Percentiles rank a stretch among this genome's conserved stretches.
Evolutionary conservation across 2,113 vertebrate genomes (phyloP).

Genomic region (Xiphophorus hellerii): DNA sequence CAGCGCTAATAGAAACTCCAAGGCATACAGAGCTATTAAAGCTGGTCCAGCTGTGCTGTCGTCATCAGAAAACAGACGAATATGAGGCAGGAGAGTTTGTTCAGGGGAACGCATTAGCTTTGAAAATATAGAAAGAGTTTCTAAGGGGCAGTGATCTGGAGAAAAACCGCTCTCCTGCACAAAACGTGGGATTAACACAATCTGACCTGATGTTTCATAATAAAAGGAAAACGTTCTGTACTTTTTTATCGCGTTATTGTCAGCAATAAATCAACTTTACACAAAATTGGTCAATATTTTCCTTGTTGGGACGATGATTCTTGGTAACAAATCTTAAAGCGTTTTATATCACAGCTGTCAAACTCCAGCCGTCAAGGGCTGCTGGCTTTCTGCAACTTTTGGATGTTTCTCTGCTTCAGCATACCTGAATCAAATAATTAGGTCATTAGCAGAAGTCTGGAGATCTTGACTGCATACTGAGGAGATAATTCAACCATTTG

Average conservation of each 20-base stretch:
- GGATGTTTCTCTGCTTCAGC: too few relatives aligned
- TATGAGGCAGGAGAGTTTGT: slow-evolving; percentile 4
- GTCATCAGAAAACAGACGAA: slow-evolving; percentile 20
- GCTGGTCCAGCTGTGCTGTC: slow-evolving; percentile 24
- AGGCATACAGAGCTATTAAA: slow-evolving; percentile 9
- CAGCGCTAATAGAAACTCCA: slow-evolving; percentile 17
- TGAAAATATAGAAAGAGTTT: slow-evolving; percentile 1
- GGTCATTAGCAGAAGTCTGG: too few relatives aligned
- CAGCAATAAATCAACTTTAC: not conserved
- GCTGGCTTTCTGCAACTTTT: too few relatives aligned
- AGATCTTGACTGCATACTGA: too few relatives aligned
- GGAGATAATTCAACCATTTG: too few relatives aligned
- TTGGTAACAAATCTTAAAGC: not conserved
- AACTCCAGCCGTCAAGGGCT: too few relatives aligned
- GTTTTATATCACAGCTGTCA: too few relatives aligned
- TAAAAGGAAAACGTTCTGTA: not conserved
- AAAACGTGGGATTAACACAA: not conserved
- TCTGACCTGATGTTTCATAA: not conserved
- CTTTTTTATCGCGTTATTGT: not conserved
- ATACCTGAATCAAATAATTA: too few relatives aligned
- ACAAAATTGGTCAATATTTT: not conserved
- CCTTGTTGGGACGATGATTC: not conserved
- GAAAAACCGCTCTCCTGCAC: not conserved
- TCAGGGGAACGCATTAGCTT: slow-evolving; percentile 11
- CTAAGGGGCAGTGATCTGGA: not conserved